Evolutionary conservation across 2,113 vertebrate genomes (phyloP).

Genomic region (Rhombomys opimus): DNA sequence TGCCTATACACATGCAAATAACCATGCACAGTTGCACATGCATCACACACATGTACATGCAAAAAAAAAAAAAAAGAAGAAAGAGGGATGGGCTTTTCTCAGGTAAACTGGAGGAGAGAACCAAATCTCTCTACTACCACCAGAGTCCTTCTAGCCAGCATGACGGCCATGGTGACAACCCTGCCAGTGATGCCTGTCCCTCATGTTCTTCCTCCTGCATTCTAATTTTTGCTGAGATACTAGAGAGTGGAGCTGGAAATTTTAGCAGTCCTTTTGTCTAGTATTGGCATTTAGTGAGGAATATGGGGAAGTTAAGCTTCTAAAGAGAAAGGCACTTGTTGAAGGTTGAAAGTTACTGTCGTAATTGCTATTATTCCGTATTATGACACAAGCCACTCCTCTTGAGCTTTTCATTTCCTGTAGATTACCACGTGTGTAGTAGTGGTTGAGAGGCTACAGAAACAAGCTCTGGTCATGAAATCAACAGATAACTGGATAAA

Average conservation of each 20-base stretch:
- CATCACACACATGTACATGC: not conserved
- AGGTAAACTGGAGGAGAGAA: not conserved
- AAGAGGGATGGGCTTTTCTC: not conserved
- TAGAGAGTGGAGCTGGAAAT: not conserved
- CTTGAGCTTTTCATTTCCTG: constrained; percentile 31
- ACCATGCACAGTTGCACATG: not conserved
- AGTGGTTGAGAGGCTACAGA: not conserved
- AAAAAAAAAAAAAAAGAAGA: not conserved
- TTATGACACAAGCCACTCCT: constrained; percentile 4
- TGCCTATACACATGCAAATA: no score
- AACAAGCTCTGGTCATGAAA: constrained; percentile 7
- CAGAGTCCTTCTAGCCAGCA: not conserved
- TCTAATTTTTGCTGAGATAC: not conserved
- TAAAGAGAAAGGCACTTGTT: not conserved
- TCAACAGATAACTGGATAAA: not conserved
- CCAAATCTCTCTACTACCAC: rapidly evolving
- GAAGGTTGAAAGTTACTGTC: not conserved
- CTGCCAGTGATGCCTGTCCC: not conserved
- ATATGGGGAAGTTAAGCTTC: not conserved
- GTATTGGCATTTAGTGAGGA: not conserved
- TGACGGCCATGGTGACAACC: not conserved
- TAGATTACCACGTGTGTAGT: not conserved
- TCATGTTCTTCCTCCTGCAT: not conserved
- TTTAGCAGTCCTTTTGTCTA: constrained; percentile 18
- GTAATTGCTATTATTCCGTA: not conserved